Base-by-base conservation (phyloP, 2,797 vertebrate genomes). In the Diglossa cyanea region DNA sequence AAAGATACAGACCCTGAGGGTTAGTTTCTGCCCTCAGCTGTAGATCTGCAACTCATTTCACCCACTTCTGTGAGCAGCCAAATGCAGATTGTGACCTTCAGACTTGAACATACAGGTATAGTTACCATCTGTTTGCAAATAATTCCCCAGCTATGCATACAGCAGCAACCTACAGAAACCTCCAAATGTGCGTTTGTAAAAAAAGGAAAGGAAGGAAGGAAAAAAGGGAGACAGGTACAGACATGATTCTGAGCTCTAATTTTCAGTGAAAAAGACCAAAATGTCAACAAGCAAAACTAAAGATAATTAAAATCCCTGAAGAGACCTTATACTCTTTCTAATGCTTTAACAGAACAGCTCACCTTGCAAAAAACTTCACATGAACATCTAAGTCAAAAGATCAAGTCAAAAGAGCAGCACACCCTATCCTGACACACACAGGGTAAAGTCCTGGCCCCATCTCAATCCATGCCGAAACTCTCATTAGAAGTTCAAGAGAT, bases 241-340 rank as follows among this genome's bases (percentile, higher is more conserved):
- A 44, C 47, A 71, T 61, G 42, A 73, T 77, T 93, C 84, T 55
- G n/a, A 65, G 61, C 23, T 78, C 86, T 92, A 76, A 47, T 51
- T 71, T 85, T 77, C 81, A 86, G 65, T 73, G 86, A 18, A 93
- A 81, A 90, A 86, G 54, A 5, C 0, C 26, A 28, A 47, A 86
- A 85, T 21, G 26, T 70, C 50, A 71, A 90, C 37, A 76, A 82
- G 62, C 51, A 81, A 81, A 95, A 92, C 71, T 90, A 83, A 84
- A 94, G 75, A 47, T 91, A 78, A 33, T 94, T 90, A 81, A 96
- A 90, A 91, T 81, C 92, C 95, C 94, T 96, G 92, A 93, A 96
- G 92, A 90, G 58, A 89, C 45, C 17, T 65, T 65, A 40, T 44
- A 51, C 10, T 85, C 83, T 45, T 88, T 82, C 93, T 95, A 94